Conservation (phyloP, 92 coral and sea anemone genomes). For the Epizoanthus rinbou region DNA sequence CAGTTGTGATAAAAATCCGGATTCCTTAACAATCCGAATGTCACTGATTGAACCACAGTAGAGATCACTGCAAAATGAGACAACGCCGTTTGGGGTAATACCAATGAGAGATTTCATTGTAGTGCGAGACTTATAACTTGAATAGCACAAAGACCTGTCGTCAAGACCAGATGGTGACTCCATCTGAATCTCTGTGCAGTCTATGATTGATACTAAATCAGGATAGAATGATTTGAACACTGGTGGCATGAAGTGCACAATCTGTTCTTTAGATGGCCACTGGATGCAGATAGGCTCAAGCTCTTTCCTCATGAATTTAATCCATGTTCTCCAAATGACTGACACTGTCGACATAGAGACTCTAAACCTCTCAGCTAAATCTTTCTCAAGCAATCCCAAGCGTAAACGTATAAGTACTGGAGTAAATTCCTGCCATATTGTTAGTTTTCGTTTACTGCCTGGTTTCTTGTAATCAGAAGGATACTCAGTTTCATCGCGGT, state of each 20-base stretch:
- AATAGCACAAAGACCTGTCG: slow-evolving; percentile 37
- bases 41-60: slow-evolving; percentile 44
- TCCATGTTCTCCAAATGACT: slow-evolving; percentile 15
- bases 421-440: slow-evolving; percentile 42
- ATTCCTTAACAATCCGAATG: slow-evolving; percentile 43
- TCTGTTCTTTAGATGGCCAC: slow-evolving; percentile 36
- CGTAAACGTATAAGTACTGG: slow-evolving; percentile 15
- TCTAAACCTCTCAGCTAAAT: slow-evolving; percentile 23
- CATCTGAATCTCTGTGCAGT: slow-evolving; percentile 52
- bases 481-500: not conserved
- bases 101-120: slow-evolving; percentile 49
- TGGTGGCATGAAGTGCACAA: slow-evolving; percentile 39
- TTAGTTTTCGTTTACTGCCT: slow-evolving; percentile 16
- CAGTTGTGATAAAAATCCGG: slow-evolving; percentile 37
- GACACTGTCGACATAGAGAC: slow-evolving; percentile 20
- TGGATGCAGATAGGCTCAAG: slow-evolving; percentile 33
- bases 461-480: slow-evolving; percentile 9
- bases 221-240: slow-evolving; percentile 44
- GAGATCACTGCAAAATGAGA: slow-evolving; percentile 43
- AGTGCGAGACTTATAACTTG: slow-evolving; percentile 41
- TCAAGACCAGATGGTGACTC: slow-evolving; percentile 45
- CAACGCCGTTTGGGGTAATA: slow-evolving; percentile 51
- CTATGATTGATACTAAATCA: slow-evolving; percentile 31
- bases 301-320: slow-evolving; percentile 20
- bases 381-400: slow-evolving; percentile 24